Evolutionary conservation across 2,888 invertebrate species (phyloP), one percentile per base, ranked within the genome.

Genomic region (Odontothrips loti): DNA sequence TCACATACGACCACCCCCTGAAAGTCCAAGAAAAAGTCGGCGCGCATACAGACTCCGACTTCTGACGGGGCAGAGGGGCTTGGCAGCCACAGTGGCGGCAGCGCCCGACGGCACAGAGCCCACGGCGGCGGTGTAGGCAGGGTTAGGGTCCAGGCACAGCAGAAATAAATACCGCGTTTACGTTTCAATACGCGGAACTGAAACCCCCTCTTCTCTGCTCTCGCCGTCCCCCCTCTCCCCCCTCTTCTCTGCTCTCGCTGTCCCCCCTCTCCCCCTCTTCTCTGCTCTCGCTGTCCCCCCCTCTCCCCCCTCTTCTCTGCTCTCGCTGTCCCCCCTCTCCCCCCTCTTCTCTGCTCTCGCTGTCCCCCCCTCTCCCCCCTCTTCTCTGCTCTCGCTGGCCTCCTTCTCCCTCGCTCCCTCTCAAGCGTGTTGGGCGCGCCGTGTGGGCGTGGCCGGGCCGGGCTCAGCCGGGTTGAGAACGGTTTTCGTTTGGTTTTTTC

Each of bases 121-220:
- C 34, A 43, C 34, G 34, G 3, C 34, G 34, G 34, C 34, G 34
- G 34, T 6, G 34, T 43, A 43, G 34, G 34, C 34, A 43, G 34
- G 34, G 34, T 43, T 43, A 43, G 51, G 12, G 12, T 51, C 51
- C 51, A 10, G 68, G 27, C 68, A n/a, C n/a, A 43, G 68, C 68
- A 23, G 68, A 75, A 75, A 75, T 75, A 75, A 75, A 75, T 75
- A 27, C 68, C 2, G 10, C 23, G 68, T 75, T 75, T 75, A 75
- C 23, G 68, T 75, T 75, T 75, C 68, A 75, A 75, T 75, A 75
- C 68, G 68, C 68, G 23, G 68, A 75, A 75, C 58, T 17, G 15
- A 15, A 10, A 43, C 3, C 34, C 34, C 34, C 34, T 43, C 34
- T 6, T 43, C 34, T 43, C 34, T 43, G n/a, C 48, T 48, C 48